Conservation (phyloP, 2,888 invertebrate genomes). For the Athetis lepigone region DNA sequence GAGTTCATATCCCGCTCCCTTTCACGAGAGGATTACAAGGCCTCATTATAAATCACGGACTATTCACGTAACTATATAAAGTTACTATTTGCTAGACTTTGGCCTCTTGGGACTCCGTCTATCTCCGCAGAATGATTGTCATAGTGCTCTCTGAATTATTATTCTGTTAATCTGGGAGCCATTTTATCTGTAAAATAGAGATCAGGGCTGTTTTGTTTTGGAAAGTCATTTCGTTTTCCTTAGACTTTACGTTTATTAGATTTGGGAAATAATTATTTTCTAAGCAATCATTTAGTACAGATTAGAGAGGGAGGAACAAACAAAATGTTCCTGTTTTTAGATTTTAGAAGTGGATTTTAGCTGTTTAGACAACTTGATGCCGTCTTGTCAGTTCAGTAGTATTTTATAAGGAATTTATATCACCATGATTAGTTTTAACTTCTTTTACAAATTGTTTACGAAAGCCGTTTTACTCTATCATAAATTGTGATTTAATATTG, state of each 20-base stretch:
- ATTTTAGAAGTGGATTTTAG: background rate
- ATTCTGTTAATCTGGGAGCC: slow-evolving; percentile 52
- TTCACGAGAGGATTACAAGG: slow-evolving; percentile 62
- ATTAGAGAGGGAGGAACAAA: background rate
- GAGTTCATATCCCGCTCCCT: slow-evolving; percentile 59
- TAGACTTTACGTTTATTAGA: slow-evolving; percentile 28
- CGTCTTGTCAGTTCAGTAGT: background rate
- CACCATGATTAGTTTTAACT: background rate
- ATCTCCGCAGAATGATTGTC: slow-evolving; percentile 58
- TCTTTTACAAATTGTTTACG: background rate
- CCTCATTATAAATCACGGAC: slow-evolving; percentile 65
- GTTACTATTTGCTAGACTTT: slow-evolving; percentile 58
- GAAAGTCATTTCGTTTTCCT: slow-evolving; percentile 27
- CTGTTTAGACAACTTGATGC: background rate
- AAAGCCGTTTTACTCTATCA: no score
- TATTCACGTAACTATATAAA: slow-evolving; percentile 62
- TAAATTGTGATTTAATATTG: no score
- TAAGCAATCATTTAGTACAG: slow-evolving; percentile 6
- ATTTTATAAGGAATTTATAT: background rate
- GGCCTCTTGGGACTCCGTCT: slow-evolving; percentile 47
- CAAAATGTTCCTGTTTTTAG: slow-evolving; percentile 11
- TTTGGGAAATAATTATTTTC: slow-evolving; percentile 38
- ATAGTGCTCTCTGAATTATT: slow-evolving; percentile 58
- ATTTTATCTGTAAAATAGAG: slow-evolving; percentile 45
- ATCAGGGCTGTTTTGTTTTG: slow-evolving; percentile 31